Evolutionary conservation across 2,797 vertebrate species (phyloP), one percentile per base, ranked within the genome.

Genomic region (Craterocephalus amniculus): DNA sequence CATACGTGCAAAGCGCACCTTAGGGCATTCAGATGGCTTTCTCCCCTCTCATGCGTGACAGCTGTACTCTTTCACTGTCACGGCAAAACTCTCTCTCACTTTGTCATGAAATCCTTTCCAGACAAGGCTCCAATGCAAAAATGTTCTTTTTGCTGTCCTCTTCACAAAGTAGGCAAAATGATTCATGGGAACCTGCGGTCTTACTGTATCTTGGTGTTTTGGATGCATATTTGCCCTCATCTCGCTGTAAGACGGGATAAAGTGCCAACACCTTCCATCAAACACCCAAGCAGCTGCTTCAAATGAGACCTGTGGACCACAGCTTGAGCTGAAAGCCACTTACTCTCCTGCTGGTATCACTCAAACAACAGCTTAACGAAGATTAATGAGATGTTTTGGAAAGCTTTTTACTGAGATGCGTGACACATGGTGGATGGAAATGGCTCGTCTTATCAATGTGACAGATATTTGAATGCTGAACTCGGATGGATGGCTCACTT

Each of bases 311-410:
- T 68, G 79, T 12, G 64, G 84, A 88, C 89, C 84, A 64, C 78
- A 27, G 58, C 80, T 74, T 4, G 79, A 82, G 83, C 78, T 79
- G 81, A 11, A 40, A 84, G 83, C 87, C 88, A 89, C 89, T 91
- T 85, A 81, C 70, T 66, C 76, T 67, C 78, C 86, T n/a, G 69
- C 88, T 86, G 89, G 81, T 82, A 88, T 90, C 90, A 79, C 89
- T 93, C 90, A 89, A 76, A 85, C 36, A 79, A 83, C 90, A 92
- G 91, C 85, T 91, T 88, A 89, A 86, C 76, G 31, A 73, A 88
- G 91, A 91, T 90, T 91, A 91, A 92, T 92, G 83, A 83, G 78
- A 88, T 83, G 77, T 88, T 88, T 79, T 73, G 78, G 78, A 83
- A 84, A 71, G 84, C 83, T 82, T 78, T 84, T 84, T 74, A 61